phyloP scores from a whole-genome alignment of 2,113 vertebrate genomes.

The Gorsachius goisagi region DNA sequence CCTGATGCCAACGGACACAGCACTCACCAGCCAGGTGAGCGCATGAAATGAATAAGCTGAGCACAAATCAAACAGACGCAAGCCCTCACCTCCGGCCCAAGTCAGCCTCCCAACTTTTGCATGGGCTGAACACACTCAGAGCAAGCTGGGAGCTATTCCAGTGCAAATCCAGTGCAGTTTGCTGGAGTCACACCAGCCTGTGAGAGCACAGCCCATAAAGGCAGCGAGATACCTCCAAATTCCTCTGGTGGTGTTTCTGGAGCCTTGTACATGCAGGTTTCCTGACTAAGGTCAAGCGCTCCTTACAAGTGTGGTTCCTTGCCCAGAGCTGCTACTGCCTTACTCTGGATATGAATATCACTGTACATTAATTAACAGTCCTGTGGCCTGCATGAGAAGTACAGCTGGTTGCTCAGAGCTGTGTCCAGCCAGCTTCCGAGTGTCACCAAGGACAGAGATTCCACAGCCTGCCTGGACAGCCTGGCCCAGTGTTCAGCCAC shows the following conservation, averaged over 20 bases:
- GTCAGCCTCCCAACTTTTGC: background rate
- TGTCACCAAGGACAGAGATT: background rate
- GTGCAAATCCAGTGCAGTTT: accelerated
- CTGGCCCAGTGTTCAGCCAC: background rate
- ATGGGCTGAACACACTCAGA: accelerated
- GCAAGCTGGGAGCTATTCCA: background rate
- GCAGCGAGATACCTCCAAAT: accelerated
- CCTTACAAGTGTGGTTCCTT: background rate
- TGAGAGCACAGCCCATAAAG: background rate
- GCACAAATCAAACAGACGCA: background rate
- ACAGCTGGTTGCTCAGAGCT: background rate
- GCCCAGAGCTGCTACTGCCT: background rate
- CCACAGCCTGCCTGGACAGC: background rate
- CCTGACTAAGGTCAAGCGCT: background rate
- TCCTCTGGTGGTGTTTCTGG: background rate
- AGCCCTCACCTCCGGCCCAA: background rate
- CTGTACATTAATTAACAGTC: background rate
- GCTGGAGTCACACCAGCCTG: background rate
- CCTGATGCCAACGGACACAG: accelerated
- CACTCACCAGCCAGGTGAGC: background rate
- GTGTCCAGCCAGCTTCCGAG: accelerated
- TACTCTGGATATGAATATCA: background rate
- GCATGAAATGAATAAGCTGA: background rate
- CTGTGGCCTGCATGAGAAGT: background rate
- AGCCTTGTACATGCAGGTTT: background rate